These are phyloP conservation scores for Isoperla grammatica DNA, from an alignment of 2,888 invertebrate species.

Conservation along the genomic window DNA sequence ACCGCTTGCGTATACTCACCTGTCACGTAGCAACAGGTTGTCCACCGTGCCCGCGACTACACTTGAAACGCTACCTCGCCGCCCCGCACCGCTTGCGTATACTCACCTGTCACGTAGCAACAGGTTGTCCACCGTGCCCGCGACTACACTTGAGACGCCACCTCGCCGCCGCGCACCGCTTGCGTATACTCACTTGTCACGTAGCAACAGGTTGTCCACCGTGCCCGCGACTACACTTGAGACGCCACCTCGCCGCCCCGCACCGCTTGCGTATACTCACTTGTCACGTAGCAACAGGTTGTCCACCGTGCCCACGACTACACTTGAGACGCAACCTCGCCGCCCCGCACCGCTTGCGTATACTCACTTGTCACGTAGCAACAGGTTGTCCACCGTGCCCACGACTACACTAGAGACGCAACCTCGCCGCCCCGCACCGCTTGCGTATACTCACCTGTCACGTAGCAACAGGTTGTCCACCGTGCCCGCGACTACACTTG, in stretches of 20 bases:
- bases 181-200: conserved; percentile 89
- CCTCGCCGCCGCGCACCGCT: too few relatives aligned
- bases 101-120: conserved; percentile 93
- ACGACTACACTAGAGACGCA: too few relatives aligned
- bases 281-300: conserved; percentile 94
- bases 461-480: too few relatives aligned
- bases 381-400: conserved; percentile 88
- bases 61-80: too few relatives aligned
- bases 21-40: conserved; percentile 90
- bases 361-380: conserved; percentile 92
- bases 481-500: too few relatives aligned
- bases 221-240: conserved; percentile 95
- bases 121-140: conserved; percentile 90
- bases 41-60: conserved; percentile 95
- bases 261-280: conserved; percentile 60
- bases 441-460: too few relatives aligned
- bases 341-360: not conserved
- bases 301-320: conserved; percentile 93
- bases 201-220: conserved; percentile 86
- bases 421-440: too few relatives aligned
- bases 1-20: conserved; percentile 70
- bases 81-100: not conserved
- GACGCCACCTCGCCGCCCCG: too few relatives aligned
- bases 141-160: too few relatives aligned
- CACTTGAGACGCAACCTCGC: too few relatives aligned